phyloP scores from a whole-genome alignment of 2,113 vertebrate species.

The Nannospalax galili region DNA sequence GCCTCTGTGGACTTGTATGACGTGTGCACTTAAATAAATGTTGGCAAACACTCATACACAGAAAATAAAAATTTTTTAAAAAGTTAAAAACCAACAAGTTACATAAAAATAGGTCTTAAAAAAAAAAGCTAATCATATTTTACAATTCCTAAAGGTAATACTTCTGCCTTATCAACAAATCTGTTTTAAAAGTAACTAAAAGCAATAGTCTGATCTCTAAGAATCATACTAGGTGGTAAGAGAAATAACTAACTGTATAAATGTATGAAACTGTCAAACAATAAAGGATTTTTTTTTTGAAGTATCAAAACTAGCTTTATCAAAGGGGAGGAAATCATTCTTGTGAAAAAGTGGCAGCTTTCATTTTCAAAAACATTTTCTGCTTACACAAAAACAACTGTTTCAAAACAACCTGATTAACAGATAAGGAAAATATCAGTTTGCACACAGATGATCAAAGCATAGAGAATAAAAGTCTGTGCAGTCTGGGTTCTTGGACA shows the following conservation, averaged over 20 bases:
- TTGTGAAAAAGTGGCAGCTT: constrained; percentile 1
- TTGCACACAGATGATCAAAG: too few relatives aligned
- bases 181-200: constrained; percentile 27
- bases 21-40: background rate
- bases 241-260: background rate
- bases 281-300: background rate
- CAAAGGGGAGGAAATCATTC: background rate
- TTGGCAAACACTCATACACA: background rate
- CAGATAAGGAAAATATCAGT: background rate
- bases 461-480: too few relatives aligned
- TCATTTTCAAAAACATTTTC: constrained; percentile 15
- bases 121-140: background rate
- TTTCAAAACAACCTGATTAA: background rate
- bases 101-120: background rate
- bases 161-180: background rate
- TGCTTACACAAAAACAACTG: constrained; percentile 22
- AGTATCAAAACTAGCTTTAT: background rate
- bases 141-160: background rate
- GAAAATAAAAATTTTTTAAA: too few relatives aligned
- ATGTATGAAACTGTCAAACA: background rate
- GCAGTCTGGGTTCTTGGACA: too few relatives aligned
- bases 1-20: background rate
- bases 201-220: constrained; percentile 13
- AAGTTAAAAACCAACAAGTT: background rate
- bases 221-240: background rate